Evolutionary conservation across 1,140 invertebrate species (phyloP).

Genomic region (Drosophila burlai): DNA sequence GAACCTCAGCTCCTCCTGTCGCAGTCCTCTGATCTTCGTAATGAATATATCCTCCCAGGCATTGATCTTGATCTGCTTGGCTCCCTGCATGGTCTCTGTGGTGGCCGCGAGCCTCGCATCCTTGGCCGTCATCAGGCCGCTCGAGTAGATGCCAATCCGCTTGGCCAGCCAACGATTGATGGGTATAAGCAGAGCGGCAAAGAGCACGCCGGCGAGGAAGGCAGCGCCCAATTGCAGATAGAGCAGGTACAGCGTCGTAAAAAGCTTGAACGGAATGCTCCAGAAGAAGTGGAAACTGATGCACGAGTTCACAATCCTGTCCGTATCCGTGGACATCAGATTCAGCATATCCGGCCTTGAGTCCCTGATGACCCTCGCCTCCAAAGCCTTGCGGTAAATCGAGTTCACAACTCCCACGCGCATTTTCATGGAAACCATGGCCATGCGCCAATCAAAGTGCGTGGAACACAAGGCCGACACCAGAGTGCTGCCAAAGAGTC

Average conservation of each 20-base stretch:
- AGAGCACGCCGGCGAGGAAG: slow-evolving; percentile 95
- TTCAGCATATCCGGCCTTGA: slow-evolving; percentile 93
- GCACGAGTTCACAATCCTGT: slow-evolving; percentile 97
- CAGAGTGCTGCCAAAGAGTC: slow-evolving; percentile 89
- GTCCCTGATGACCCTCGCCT: slow-evolving; percentile 85
- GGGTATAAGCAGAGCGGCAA: slow-evolving; percentile 95
- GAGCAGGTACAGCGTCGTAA: slow-evolving; percentile 92
- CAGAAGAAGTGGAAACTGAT: slow-evolving; percentile 98
- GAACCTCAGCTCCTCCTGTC: slow-evolving; percentile 91
- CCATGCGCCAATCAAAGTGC: slow-evolving; percentile 96
- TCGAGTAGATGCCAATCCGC: slow-evolving; percentile 95
- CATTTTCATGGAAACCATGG: slow-evolving; percentile 94
- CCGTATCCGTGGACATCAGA: slow-evolving; percentile 98
- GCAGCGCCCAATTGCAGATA: slow-evolving; percentile 95
- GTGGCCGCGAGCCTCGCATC: slow-evolving; percentile 95
- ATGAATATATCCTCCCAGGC: slow-evolving; percentile 97
- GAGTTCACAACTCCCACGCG: slow-evolving; percentile 92
- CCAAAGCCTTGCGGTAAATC: slow-evolving; percentile 94
- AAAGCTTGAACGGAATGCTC: slow-evolving; percentile 95
- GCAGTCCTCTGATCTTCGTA: slow-evolving; percentile 88
- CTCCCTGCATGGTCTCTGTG: slow-evolving; percentile 94
- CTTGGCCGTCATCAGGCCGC: slow-evolving; percentile 95
- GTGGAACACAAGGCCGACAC: slow-evolving; percentile 91
- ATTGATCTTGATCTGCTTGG: slow-evolving; percentile 96
- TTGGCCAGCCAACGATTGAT: slow-evolving; percentile 96